Conservation (phyloP, 2,113 vertebrate genomes). For the Mesitornis unicolor region DNA sequence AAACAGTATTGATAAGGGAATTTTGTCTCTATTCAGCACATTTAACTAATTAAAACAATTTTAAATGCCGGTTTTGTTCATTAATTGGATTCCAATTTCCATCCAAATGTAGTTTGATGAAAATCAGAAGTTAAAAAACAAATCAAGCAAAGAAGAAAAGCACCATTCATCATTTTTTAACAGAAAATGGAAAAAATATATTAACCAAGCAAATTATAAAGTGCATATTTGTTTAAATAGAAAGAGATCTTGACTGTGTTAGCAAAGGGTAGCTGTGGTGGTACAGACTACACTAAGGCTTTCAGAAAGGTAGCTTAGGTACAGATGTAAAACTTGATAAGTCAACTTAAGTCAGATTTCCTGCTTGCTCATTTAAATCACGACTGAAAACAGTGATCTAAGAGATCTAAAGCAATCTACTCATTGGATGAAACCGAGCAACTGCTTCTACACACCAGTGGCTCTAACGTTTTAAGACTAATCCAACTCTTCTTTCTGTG, state of each 20-base stretch:
- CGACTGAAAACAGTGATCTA: neutral
- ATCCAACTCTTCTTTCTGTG: neutral
- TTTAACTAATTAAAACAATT: neutral
- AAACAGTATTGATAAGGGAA: neutral
- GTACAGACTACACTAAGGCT: neutral
- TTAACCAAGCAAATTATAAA: neutral
- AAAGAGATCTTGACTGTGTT: neutral
- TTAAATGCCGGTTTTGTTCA: constrained; percentile 18
- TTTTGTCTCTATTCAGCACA: neutral
- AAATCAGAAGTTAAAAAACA: constrained; percentile 21
- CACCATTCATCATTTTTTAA: neutral
- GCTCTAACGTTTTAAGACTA: neutral
- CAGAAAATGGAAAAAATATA: neutral
- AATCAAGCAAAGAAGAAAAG: constrained; percentile 1
- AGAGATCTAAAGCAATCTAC: neutral
- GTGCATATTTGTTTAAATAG: neutral
- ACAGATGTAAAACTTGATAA: neutral
- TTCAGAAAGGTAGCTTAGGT: neutral
- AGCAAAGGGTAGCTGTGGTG: neutral
- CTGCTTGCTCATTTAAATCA: neutral
- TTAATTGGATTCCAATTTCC: constrained; percentile 4
- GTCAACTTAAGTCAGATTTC: neutral
- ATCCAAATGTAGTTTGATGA: neutral
- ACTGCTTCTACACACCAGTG: neutral
- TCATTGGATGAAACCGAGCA: neutral